phyloP scores from a whole-genome alignment of 2,888 invertebrate genomes.

The Cephus spinipes region DNA sequence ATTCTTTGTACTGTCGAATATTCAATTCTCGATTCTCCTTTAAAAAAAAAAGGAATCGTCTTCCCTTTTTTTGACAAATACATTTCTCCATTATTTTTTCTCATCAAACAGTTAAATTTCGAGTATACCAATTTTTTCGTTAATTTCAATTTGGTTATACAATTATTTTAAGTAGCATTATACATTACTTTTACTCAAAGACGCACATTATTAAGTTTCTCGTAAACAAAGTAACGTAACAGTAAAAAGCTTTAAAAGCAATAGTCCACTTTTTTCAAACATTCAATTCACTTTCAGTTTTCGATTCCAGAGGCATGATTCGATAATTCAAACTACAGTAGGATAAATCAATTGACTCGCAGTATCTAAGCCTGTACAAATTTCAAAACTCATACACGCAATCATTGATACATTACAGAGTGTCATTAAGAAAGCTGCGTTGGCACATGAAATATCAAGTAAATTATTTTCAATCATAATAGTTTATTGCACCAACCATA shows the following conservation, averaged over 20 bases:
- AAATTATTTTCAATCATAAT: conserved; percentile 34
- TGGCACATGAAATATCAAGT: conserved; percentile 30
- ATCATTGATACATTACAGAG: neutral
- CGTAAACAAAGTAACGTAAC: neutral
- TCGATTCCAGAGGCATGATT: neutral
- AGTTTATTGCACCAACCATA: conserved; percentile 2
- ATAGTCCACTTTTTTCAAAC: neutral
- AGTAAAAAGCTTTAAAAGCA: neutral
- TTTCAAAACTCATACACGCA: too few species aligned
- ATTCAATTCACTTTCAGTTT: neutral
- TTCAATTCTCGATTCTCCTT: too few species aligned
- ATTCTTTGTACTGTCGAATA: too few species aligned
- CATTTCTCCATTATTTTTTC: neutral
- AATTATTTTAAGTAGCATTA: neutral
- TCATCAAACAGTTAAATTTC: neutral
- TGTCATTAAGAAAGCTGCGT: conserved; percentile 2
- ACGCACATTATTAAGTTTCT: neutral
- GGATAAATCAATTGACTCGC: neutral
- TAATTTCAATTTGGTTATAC: neutral
- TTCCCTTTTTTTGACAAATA: neutral
- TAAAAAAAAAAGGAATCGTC: too few species aligned
- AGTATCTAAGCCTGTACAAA: too few species aligned
- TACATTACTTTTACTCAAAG: neutral
- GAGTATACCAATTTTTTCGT: neutral
- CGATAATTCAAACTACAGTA: neutral